These are phyloP conservation scores for Dendrocopos noguchii DNA, from an alignment of 2,113 vertebrate genomes.

Conservation along the genomic window DNA sequence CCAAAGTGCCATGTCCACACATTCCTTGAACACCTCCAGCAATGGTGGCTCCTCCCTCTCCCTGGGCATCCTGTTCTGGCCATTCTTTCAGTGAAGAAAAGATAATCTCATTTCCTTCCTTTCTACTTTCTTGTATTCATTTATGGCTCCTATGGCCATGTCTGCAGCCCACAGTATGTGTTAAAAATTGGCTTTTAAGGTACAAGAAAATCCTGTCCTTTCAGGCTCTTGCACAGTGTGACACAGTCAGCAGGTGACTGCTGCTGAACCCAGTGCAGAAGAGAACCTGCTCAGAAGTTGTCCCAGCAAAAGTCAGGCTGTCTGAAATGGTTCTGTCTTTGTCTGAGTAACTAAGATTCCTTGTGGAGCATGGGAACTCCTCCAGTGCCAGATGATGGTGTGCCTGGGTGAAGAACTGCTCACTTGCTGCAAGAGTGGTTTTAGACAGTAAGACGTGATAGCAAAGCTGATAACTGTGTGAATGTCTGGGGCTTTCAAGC, in stretches of 20 bases:
- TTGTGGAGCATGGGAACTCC: rapidly evolving
- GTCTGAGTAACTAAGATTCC: background rate
- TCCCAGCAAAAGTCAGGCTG: background rate
- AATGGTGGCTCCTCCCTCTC: too few relatives aligned
- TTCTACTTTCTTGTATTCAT: background rate
- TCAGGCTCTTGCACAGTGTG: background rate
- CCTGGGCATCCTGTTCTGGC: too few relatives aligned
- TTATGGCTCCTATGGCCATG: background rate
- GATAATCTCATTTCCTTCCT: background rate
- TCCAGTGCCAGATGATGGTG: background rate
- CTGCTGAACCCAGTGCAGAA: background rate
- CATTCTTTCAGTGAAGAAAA: too few relatives aligned
- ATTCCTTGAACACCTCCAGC: too few relatives aligned
- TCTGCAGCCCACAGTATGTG: background rate
- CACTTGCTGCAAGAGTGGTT: background rate
- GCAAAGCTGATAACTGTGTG: background rate
- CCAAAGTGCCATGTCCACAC: too few relatives aligned
- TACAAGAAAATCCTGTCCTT: background rate
- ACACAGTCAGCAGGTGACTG: background rate
- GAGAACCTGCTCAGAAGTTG: background rate
- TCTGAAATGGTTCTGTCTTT: background rate
- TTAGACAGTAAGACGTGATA: background rate
- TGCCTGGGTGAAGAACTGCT: background rate
- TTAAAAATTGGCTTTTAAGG: background rate
- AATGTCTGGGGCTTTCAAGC: background rate